Percentiles rank a stretch among this genome's conserved stretches.
Evolutionary conservation across 1,140 invertebrate genomes (phyloP).

Genomic region (Subanguina moxae): DNA sequence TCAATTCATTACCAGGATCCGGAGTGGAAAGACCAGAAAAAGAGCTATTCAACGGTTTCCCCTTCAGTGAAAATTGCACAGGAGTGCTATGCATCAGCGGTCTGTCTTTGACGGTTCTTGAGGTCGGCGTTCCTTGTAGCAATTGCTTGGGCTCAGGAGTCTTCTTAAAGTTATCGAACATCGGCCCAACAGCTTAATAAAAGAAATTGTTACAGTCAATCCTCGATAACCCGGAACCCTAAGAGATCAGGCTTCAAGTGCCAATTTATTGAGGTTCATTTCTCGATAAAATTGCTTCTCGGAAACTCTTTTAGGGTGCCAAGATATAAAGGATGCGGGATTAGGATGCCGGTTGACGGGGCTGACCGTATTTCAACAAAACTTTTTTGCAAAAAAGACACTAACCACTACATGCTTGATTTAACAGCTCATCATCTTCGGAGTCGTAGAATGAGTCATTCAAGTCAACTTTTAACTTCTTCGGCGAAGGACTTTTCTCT

Average conservation of each 20-base stretch:
- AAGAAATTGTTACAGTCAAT: no score
- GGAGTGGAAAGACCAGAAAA: background rate
- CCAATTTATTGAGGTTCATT: no score
- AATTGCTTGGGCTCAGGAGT: background rate
- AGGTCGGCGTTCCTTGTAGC: background rate
- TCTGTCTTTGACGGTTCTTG: no score
- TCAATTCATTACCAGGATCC: background rate
- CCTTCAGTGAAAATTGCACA: background rate
- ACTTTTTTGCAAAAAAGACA: no score
- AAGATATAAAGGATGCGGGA: no score
- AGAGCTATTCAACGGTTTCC: background rate
- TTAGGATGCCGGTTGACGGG: no score
- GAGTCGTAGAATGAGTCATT: conserved; percentile 18
- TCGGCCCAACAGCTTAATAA: no score
- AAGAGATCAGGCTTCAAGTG: no score
- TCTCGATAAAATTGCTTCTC: no score
- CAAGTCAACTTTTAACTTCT: background rate
- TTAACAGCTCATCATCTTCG: conserved; percentile 9
- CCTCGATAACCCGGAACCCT: no score
- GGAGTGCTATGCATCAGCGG: background rate
- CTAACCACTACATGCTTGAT: conserved; percentile 3
- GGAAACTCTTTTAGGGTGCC: no score
- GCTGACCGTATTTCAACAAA: no score
- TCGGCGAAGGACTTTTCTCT: background rate
- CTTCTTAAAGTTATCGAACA: background rate